Base-by-base conservation (phyloP, 1,140 invertebrate species). In the Cydia strobilella region DNA sequence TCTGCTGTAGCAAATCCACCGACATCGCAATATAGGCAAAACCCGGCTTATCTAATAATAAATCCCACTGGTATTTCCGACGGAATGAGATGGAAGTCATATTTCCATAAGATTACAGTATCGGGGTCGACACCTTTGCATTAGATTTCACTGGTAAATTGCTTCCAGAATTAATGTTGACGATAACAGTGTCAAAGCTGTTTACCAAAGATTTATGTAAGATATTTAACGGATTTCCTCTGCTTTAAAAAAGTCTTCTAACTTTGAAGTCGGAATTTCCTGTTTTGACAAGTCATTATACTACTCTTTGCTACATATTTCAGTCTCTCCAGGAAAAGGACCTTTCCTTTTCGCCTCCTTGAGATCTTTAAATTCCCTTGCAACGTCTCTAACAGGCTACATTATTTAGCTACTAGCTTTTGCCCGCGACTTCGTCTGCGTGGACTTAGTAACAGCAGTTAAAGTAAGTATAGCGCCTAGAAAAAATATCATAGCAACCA, bases 31-130 rank as follows among this genome's bases (percentile, higher is more conserved):
- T 13, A 39, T 18, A 69, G n/a, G 15, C 35, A 66, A 63, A 63
- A 31, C 63, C 63, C n/a, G 35, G 65, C 18, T 69, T 42, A 69
- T 69, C 65, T 42, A 69, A 69, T 69, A 69, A 69, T 69, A 69
- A 66, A 69, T 39, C 65, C 65, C 65, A 39, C 31, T 7, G 54
- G 65, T 39, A 69, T 35, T 35, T 66, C 65, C 65, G 15, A n/a
- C 31, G 65, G 18, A 39, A 69, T 69, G 65, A 69, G 65, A 20
- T 18, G 65, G 27, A 35, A 69, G 27, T 69, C 65, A 35, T 69
- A 69, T 69, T 35, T 35, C 15, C 23, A 31, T 35, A 35, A 69
- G 65, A 69, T 69, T 35, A 69, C 27, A 39, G 27, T 39, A 69
- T 69, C 23, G 31, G 23, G 35, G 65, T 12, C 12, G 65, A 42